phyloP scores from a whole-genome alignment of 1,140 invertebrate genomes.

The Sinonovacula constricta region DNA sequence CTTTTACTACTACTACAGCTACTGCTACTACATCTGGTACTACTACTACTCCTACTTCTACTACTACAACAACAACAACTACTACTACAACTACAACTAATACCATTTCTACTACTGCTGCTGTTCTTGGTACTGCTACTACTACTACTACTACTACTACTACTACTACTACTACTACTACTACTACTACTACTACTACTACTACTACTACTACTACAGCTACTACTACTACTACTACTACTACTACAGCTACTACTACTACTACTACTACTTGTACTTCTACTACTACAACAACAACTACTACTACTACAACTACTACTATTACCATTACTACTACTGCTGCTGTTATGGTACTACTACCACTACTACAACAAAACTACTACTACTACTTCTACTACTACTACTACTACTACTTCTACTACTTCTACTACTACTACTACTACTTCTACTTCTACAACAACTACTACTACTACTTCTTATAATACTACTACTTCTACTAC shows the following conservation, averaged over 20 bases:
- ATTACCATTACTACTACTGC: slow-evolving; percentile 13
- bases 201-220: background rate
- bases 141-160: background rate
- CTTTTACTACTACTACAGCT: slow-evolving; percentile 2
- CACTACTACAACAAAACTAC: too few relatives aligned
- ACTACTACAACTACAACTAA: slow-evolving; percentile 12
- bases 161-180: slow-evolving; percentile 3
- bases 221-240: background rate
- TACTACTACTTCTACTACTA: slow-evolving; percentile 15
- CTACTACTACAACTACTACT: slow-evolving; percentile 14
- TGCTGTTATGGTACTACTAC: background rate
- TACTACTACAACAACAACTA: background rate
- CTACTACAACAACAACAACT: slow-evolving; percentile 2
- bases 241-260: slow-evolving; percentile 9
- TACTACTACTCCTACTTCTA: too few relatives aligned
- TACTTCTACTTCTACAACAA: background rate
- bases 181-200: slow-evolving; percentile 8
- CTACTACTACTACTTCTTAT: background rate
- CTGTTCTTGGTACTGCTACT: slow-evolving; percentile 1
- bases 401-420: slow-evolving; percentile 10
- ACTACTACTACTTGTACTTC: slow-evolving; percentile 10
- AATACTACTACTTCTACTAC: slow-evolving; percentile 3
- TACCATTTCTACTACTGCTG: too few relatives aligned
- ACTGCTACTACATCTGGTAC: too few relatives aligned
- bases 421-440: background rate